Conservation (phyloP, 1,140 invertebrate species). For the Cepaea nemoralis region DNA sequence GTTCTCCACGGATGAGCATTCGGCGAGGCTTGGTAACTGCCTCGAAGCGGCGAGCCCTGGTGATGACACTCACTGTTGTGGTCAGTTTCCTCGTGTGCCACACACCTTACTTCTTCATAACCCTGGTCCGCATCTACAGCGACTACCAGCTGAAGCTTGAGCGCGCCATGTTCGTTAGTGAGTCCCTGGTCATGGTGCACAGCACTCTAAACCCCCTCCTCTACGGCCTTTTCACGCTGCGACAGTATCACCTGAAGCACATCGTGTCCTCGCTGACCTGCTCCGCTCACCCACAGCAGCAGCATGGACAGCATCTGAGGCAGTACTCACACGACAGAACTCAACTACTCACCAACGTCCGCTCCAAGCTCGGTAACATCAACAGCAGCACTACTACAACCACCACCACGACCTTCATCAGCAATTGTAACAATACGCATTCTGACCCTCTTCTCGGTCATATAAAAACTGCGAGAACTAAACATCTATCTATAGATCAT, state of each 20-base stretch:
- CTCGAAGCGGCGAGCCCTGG: constrained; percentile 66
- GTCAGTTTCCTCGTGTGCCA: constrained; percentile 72
- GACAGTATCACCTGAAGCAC: constrained; percentile 49
- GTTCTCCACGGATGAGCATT: constrained; percentile 53
- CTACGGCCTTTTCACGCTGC: constrained; percentile 72
- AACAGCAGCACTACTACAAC: background rate
- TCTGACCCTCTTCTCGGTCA: background rate
- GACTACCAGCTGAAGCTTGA: constrained; percentile 70
- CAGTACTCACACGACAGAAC: background rate
- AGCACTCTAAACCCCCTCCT: constrained; percentile 73
- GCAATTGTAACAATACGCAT: too few relatives aligned
- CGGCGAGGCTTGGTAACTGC: constrained; percentile 58
- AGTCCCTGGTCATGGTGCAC: constrained; percentile 72
- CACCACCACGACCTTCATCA: background rate
- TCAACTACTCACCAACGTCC: background rate
- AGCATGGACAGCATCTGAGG: background rate
- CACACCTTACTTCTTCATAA: constrained; percentile 72
- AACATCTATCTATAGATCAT: too few relatives aligned
- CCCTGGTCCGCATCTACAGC: constrained; percentile 71
- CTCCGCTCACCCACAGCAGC: background rate
- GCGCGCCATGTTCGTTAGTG: constrained; percentile 60
- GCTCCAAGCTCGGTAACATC: background rate
- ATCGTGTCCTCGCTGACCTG: constrained; percentile 17
- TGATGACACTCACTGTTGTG: constrained; percentile 73
- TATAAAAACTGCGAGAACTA: too few relatives aligned